These are phyloP conservation scores for Uropsilus gracilis DNA, from an alignment of 2,113 vertebrate species.

Conservation along the genomic window DNA sequence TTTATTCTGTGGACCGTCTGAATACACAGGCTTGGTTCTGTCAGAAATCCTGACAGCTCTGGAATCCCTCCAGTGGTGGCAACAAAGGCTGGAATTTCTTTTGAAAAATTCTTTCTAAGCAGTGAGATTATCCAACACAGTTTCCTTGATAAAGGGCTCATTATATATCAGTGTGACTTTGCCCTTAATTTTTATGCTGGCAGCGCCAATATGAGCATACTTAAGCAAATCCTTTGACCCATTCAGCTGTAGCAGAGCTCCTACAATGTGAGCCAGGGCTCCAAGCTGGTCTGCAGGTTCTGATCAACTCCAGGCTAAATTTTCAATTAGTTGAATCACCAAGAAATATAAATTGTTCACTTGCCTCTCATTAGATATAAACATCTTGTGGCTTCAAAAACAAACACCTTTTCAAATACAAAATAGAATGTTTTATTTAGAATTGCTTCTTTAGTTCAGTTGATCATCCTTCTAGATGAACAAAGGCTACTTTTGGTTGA, in stretches of 20 bases:
- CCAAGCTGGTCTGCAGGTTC: constrained; percentile 17
- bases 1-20: constrained; percentile 43
- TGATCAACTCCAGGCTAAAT: constrained; percentile 49
- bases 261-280: constrained; percentile 16
- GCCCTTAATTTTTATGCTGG: constrained; percentile 68
- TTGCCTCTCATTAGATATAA: background rate
- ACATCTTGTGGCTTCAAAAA: constrained; percentile 26
- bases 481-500: background rate
- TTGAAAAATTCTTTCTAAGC: constrained; percentile 75
- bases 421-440: constrained; percentile 25
- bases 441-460: constrained; percentile 21
- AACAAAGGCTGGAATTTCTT: constrained; percentile 75
- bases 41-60: constrained; percentile 53
- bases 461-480: background rate
- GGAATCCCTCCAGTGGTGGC: constrained; percentile 56
- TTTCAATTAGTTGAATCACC: constrained; percentile 56
- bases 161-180: constrained; percentile 77
- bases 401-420: constrained; percentile 42
- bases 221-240: constrained; percentile 63
- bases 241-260: constrained; percentile 58
- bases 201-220: constrained; percentile 61
- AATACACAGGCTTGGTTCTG: constrained; percentile 6
- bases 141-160: constrained; percentile 75
- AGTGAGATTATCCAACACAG: constrained; percentile 73
- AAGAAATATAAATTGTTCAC: constrained; percentile 34